Evolutionary conservation across 2,113 vertebrate genomes (phyloP).

Genomic region (Megatriorchis doriae): DNA sequence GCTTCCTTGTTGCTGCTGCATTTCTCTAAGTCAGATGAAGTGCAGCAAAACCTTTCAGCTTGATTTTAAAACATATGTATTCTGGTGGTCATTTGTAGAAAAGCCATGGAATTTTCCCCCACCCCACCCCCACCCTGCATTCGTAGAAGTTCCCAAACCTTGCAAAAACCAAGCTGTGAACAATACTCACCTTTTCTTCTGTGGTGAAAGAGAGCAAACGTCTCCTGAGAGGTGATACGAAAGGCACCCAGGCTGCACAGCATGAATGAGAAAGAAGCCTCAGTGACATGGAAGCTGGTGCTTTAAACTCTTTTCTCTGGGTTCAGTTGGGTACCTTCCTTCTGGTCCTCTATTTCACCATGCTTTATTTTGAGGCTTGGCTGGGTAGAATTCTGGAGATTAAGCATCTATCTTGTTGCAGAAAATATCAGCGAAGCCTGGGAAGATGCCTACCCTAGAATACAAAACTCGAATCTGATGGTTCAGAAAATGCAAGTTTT

Average conservation of each 20-base stretch:
- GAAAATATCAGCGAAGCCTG: not conserved
- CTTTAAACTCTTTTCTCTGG: not conserved
- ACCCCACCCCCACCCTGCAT: rapidly evolving
- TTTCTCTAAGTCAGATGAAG: not conserved
- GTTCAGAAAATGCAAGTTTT: not conserved
- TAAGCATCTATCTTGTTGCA: not conserved
- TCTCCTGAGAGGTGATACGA: not conserved
- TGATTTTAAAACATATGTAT: not conserved
- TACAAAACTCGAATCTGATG: not conserved
- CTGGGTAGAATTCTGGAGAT: not conserved
- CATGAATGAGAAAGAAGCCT: not conserved
- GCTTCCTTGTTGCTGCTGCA: not conserved
- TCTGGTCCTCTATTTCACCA: not conserved
- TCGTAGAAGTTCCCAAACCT: not conserved
- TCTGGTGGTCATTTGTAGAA: not conserved
- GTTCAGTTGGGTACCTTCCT: not conserved
- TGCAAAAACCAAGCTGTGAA: not conserved
- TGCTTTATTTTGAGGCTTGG: not conserved
- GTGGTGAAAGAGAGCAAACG: not conserved
- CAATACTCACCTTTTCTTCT: not conserved
- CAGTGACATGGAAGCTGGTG: not conserved
- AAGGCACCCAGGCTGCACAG: not conserved
- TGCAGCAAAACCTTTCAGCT: not conserved
- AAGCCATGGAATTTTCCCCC: not conserved
- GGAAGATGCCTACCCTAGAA: not conserved